Evolutionary conservation across 2,888 invertebrate species (phyloP).

Genomic region (Brenthis daphne): DNA sequence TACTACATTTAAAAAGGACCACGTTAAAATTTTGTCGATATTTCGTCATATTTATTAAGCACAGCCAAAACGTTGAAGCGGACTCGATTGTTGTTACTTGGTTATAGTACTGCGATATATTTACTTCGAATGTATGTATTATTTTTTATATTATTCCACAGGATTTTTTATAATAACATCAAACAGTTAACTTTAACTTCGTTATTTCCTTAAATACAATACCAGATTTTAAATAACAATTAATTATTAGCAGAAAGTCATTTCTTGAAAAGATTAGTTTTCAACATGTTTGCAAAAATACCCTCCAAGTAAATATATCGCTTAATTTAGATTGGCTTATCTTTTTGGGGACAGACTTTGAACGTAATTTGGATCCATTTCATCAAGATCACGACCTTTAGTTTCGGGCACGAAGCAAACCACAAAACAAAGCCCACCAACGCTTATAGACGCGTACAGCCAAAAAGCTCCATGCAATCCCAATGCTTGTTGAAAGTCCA

Average conservation of each 20-base stretch:
- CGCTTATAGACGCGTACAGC: conserved; percentile 92
- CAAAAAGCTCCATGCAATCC: conserved; percentile 93
- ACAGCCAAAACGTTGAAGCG: conserved; percentile 77
- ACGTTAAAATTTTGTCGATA: conserved; percentile 54
- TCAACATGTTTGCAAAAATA: neutral
- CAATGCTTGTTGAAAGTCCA: conserved; percentile 89
- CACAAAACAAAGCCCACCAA: conserved; percentile 91
- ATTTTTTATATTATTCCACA: neutral
- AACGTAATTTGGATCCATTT: conserved; percentile 89
- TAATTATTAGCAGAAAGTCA: neutral
- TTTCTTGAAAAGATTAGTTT: neutral
- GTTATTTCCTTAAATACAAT: neutral
- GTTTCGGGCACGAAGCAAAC: conserved; percentile 95
- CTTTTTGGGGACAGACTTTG: conserved; percentile 74
- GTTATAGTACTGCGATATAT: neutral
- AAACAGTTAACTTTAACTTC: neutral
- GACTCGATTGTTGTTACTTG: conserved; percentile 53
- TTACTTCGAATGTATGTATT: conserved; percentile 44
- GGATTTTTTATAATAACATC: too few species aligned
- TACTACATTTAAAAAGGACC: conserved; percentile 45
- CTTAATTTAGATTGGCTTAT: conserved; percentile 49
- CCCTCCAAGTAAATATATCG: conserved; percentile 44
- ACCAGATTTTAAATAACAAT: neutral
- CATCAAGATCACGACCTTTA: conserved; percentile 93
- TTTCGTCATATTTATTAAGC: conserved; percentile 62